A percentile compares a stretch with the other conserved stretches of the same genome.
Evolutionary conservation across 1,140 invertebrate species (phyloP).

Genomic region (Apis mellifera): DNA sequence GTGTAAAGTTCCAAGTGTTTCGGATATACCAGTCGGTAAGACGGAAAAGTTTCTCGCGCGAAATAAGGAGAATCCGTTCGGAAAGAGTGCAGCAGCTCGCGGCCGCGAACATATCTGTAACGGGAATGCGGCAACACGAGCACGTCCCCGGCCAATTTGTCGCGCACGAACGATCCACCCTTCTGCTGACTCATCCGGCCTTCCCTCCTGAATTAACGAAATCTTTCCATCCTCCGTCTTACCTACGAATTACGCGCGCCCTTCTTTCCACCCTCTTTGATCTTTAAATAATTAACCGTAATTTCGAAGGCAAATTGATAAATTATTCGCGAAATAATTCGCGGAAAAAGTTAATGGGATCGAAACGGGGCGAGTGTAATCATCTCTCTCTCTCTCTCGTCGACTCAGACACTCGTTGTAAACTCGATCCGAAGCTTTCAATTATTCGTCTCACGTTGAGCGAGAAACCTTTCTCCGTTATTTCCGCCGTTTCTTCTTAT

Average conservation of each 20-base stretch:
- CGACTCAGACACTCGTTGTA: no score
- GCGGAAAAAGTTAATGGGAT: slow-evolving; percentile 8
- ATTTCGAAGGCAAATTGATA: not conserved
- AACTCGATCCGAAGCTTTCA: no score
- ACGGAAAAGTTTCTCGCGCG: not conserved
- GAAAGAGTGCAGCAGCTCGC: slow-evolving; percentile 3
- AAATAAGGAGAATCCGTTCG: slow-evolving; percentile 62
- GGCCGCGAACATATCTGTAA: slow-evolving; percentile 47
- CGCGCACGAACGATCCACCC: slow-evolving; percentile 4
- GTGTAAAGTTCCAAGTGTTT: slow-evolving; percentile 54
- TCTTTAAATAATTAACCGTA: not conserved
- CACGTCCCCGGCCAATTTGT: slow-evolving; percentile 42
- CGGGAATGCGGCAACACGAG: slow-evolving; percentile 40
- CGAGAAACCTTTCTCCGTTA: no score
- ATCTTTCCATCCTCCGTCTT: not conserved
- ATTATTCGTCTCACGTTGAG: no score
- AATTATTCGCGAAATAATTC: not conserved
- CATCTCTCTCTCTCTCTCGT: not conserved
- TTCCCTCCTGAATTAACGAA: slow-evolving; percentile 13
- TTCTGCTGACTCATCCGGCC: slow-evolving; percentile 7
- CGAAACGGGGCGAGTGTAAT: not conserved
- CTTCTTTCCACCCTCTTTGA: not conserved
- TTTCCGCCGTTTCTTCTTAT: not conserved
- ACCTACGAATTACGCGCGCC: not conserved
- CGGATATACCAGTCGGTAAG: not conserved